Percentiles rank a stretch among this genome's conserved stretches.
Conservation (phyloP, 2,888 invertebrate species). For the Alviniconcha strummeri region DNA sequence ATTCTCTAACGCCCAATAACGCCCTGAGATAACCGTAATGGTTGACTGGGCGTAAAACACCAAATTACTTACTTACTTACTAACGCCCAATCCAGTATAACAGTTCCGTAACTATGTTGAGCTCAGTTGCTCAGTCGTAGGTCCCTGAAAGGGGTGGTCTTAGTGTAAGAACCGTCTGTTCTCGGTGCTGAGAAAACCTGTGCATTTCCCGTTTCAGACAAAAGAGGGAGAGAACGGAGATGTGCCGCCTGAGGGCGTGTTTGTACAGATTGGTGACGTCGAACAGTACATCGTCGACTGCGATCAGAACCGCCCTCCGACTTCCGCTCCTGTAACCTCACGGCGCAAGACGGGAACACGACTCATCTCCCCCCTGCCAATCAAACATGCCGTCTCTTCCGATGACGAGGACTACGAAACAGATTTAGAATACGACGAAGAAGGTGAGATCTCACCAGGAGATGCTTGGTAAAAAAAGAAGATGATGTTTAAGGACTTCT, state of each 20-base stretch:
- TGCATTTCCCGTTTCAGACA: no score
- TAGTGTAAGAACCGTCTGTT: no score
- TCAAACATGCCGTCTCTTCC: slow-evolving; percentile 31
- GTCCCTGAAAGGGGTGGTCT: no score
- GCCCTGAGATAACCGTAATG: no score
- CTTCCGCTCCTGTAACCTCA: neutral
- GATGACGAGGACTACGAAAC: slow-evolving; percentile 63
- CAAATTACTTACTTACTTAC: no score
- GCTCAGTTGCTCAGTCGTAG: no score
- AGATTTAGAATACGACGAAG: slow-evolving; percentile 62
- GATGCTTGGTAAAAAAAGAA: no score
- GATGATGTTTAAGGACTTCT: neutral
- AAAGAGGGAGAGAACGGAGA: neutral
- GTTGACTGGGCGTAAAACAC: no score
- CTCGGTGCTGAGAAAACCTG: no score
- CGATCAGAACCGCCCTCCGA: slow-evolving; percentile 4
- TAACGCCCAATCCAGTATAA: no score
- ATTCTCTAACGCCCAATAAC: no score
- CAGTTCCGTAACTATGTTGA: no score
- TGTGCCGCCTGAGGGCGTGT: slow-evolving; percentile 23
- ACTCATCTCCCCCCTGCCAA: slow-evolving; percentile 4
- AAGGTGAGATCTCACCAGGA: slow-evolving; percentile 45
- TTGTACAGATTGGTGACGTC: slow-evolving; percentile 23
- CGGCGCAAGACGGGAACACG: neutral
- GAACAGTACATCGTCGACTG: slow-evolving; percentile 25